phyloP scores from a whole-genome alignment of 1,140 invertebrate genomes.

The Habropoda laboriosa region DNA sequence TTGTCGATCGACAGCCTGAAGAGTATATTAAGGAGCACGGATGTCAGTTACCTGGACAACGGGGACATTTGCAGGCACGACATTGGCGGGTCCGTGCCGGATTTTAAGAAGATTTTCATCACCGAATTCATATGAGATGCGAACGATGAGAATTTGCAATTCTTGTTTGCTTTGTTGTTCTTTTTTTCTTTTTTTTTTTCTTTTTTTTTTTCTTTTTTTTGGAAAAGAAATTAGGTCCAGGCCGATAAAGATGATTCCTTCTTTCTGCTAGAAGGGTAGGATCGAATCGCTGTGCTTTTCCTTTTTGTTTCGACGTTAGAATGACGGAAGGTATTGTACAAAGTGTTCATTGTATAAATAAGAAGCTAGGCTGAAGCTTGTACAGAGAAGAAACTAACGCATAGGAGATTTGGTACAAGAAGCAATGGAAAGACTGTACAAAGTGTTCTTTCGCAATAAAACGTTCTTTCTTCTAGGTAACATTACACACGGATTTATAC shows the following conservation, averaged over 20 bases:
- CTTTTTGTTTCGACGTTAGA: too few relatives aligned
- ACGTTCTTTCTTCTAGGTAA: neutral
- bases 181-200: too few relatives aligned
- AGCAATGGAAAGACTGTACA: neutral
- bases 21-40: constrained; percentile 71
- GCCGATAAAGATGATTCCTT: neutral
- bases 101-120: constrained; percentile 83
- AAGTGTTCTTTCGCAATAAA: constrained; percentile 5
- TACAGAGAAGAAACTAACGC: neutral
- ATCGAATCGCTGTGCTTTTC: too few relatives aligned
- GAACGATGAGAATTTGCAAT: too few relatives aligned
- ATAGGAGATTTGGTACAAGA: neutral
- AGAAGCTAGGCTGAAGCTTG: neutral
- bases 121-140: constrained; percentile 81
- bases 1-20: constrained; percentile 74
- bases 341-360: constrained; percentile 32
- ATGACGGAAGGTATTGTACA: neutral
- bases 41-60: constrained; percentile 74
- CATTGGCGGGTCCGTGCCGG: constrained; percentile 81
- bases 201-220: too few relatives aligned
- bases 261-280: too few relatives aligned
- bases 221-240: neutral
- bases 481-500: neutral
- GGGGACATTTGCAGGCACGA: constrained; percentile 77
- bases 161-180: too few relatives aligned